A percentile compares a stretch with the other conserved stretches of the same genome.
Evolutionary conservation across 2,797 vertebrate species (phyloP).

Genomic region (Neomorphus geoffroyi): DNA sequence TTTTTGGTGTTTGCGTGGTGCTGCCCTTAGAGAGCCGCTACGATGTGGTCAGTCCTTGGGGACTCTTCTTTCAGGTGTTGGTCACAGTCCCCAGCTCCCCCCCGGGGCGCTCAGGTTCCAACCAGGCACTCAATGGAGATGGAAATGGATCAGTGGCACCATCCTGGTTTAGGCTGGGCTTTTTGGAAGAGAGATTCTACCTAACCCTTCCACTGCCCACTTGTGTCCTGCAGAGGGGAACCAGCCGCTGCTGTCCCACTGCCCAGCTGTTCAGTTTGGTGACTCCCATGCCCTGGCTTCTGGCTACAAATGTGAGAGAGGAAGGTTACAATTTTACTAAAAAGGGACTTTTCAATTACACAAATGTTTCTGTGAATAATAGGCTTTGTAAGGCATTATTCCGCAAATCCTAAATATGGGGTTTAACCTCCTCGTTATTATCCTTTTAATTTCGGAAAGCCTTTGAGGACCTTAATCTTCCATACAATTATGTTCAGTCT

Average conservation of each 20-base stretch:
- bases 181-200: background rate
- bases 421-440: constrained; percentile 1
- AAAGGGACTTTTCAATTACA: background rate
- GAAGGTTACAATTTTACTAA: background rate
- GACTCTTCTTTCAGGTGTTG: background rate
- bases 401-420: background rate
- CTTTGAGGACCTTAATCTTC: background rate
- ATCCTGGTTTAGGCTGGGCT: background rate
- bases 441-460: background rate
- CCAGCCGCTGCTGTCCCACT: accelerated
- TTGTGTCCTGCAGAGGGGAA: accelerated
- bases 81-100: accelerated
- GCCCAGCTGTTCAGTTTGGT: accelerated
- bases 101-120: background rate
- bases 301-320: accelerated
- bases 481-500: accelerated
- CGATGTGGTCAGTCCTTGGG: accelerated
- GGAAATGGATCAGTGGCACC: accelerated
- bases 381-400: constrained; percentile 5
- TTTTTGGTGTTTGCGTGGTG: background rate
- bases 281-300: background rate
- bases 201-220: background rate
- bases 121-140: accelerated
- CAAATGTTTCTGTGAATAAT: background rate
- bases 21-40: background rate